Evolutionary conservation across 2,797 vertebrate genomes (phyloP).

Genomic region (Bovichtus diacanthus): DNA sequence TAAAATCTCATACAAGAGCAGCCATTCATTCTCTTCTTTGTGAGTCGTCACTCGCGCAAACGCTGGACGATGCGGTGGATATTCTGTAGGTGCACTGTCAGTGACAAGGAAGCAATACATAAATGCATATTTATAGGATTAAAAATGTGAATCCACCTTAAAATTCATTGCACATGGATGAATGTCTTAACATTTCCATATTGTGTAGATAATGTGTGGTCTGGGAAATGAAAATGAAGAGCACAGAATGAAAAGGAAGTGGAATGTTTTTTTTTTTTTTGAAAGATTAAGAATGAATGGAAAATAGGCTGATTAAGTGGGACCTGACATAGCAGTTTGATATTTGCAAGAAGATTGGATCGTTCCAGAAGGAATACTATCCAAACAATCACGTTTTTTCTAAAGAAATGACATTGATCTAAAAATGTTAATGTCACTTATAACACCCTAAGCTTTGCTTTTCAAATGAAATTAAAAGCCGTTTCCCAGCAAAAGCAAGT

Average conservation of each 20-base stretch:
- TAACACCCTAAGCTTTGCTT: conserved; percentile 42
- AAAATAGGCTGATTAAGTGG: conserved; percentile 66
- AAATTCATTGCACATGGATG: conserved; percentile 74
- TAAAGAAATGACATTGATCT: conserved; percentile 61
- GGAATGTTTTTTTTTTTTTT: conserved; percentile 59
- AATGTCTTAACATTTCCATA: conserved; percentile 71
- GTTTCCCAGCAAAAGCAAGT: conserved; percentile 26
- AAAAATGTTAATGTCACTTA: conserved; percentile 73
- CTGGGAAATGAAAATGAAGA: conserved; percentile 66
- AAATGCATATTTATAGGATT: conserved; percentile 78
- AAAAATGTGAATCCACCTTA: conserved; percentile 55
- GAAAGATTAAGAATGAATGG: conserved; percentile 52
- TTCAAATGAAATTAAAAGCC: conserved; percentile 52
- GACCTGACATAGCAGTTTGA: conserved; percentile 67
- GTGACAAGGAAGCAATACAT: conserved; percentile 78
- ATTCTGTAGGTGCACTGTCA: conserved; percentile 52
- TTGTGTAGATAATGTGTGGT: conserved; percentile 65
- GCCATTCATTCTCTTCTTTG: conserved; percentile 63
- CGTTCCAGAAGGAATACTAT: conserved; percentile 64
- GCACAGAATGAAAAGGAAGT: conserved; percentile 34
- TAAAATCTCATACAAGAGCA: conserved; percentile 64
- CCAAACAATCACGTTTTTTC: conserved; percentile 61
- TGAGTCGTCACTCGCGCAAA: conserved; percentile 41
- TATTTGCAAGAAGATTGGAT: conserved; percentile 70
- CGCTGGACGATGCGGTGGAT: conserved; percentile 33